Base-by-base conservation (phyloP, 2,113 vertebrate species). In the Sorex fumeus region DNA sequence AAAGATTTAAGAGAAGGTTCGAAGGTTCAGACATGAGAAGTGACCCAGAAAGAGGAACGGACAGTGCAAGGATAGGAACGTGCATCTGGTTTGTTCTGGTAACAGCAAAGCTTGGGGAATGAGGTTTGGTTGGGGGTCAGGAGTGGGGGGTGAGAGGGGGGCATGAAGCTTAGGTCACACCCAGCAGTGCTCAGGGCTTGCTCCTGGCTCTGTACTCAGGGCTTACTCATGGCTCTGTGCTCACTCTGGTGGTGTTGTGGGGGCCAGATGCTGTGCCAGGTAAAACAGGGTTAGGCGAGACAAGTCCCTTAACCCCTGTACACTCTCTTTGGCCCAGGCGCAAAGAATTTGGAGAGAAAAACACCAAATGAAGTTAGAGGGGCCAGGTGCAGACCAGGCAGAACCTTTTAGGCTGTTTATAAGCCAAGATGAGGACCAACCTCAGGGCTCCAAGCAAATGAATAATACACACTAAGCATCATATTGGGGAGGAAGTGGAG, bases 1-100 rank as follows among this genome's bases (percentile, higher is more conserved):
- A 69, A 69, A 93, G 50, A 69, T 57, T 78, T n/a, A 75, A 84
- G 67, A 30, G 12, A 79, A 69, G 10, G 0, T 27, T 69, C 80
- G 9, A 6, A 12, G 18, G 32, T 40, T 34, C 6, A 62, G 18
- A 62, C 19, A 66, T 30, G 43, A 60, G 27, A 40, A 57, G 30
- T 23, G 18, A 64, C 32, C 30, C 34, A 8, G 40, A 32, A 10
- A 74, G 25, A 60, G 9, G 50, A 57, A 43, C 16, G 60, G 66
- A n/a, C 25, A 30, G 12, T 8, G 3, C 15, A 53, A 47, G 82
- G 18, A n/a, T 57, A 67, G 36, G 34, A 40, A 27, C 30, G 6
- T 10, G 9, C 23, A 16, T 25, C 16, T 16, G 13, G 67, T 9
- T 18, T 78, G 5, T 60, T 85, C 80, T 19, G 11, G 45, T n/a